phyloP scores from a whole-genome alignment of 2,113 vertebrate genomes.

The Hiodon tergisus region DNA sequence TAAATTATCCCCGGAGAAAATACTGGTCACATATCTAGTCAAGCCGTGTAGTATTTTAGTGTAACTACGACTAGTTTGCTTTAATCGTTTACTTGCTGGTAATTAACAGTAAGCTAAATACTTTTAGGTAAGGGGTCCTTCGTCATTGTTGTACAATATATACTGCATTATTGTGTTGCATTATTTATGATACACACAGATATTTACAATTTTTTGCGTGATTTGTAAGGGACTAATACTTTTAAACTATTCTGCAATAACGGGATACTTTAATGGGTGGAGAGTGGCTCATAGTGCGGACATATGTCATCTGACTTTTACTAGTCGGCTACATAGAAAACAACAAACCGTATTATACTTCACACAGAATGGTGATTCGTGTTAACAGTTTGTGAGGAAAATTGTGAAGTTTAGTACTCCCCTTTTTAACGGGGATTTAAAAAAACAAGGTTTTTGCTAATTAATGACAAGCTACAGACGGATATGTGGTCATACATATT shows the following conservation, averaged over 20 bases:
- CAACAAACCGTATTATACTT: no score
- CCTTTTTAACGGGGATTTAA: background rate
- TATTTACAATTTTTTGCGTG: no score
- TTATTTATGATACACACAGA: constrained; percentile 22
- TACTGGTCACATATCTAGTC: background rate
- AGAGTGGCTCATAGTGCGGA: no score
- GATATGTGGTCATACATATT: background rate
- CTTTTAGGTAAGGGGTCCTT: no score
- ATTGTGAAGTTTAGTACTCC: background rate
- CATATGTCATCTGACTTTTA: no score
- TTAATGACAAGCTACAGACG: background rate
- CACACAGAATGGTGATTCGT: background rate
- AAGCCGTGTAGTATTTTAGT: no score
- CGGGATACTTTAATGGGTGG: background rate
- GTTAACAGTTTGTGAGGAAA: background rate
- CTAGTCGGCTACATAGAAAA: background rate
- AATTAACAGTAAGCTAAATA: no score
- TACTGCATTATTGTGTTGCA: constrained; percentile 51
- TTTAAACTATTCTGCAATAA: background rate
- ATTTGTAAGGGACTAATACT: background rate
- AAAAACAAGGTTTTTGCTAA: background rate
- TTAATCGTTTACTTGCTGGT: no score
- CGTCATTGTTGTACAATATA: no score
- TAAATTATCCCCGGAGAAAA: constrained; percentile 2
- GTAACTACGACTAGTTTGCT: no score